A percentile compares a stretch with the other conserved stretches of the same genome.
Evolutionary conservation across 1,140 invertebrate genomes (phyloP).

Genomic region (Hirudo medicinalis): DNA sequence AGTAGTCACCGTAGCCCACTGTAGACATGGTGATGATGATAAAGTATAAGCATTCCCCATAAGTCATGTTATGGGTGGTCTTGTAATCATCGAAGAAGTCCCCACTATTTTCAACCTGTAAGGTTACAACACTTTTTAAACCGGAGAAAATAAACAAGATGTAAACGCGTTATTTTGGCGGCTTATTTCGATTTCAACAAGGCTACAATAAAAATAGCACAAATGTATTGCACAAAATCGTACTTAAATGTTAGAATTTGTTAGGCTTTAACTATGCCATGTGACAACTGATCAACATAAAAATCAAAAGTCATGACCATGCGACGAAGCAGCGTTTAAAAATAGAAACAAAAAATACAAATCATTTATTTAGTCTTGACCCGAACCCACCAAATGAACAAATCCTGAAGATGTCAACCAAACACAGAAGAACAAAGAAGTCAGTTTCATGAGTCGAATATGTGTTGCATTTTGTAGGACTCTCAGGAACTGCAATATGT

Average conservation of each 20-base stretch:
- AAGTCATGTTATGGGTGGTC: constrained; percentile 33
- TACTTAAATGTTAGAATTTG: not conserved
- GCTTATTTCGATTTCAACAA: not conserved
- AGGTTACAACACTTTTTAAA: not conserved
- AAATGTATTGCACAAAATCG: not conserved
- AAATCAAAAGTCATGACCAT: constrained; percentile 75
- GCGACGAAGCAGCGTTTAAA: constrained; percentile 96
- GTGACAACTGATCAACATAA: constrained; percentile 95
- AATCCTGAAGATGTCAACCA: constrained; percentile 92
- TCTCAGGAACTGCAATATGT: constrained; percentile 97
- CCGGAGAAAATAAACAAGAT: not conserved
- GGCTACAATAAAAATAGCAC: not conserved
- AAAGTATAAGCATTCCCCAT: constrained; percentile 42
- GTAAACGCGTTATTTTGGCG: not conserved
- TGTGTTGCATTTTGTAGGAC: constrained; percentile 96
- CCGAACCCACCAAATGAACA: constrained; percentile 73
- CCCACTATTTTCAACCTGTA: constrained; percentile 39
- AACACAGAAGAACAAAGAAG: constrained; percentile 94
- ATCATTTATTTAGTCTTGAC: constrained; percentile 88
- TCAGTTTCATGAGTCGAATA: constrained; percentile 91
- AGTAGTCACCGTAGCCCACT: constrained; percentile 40
- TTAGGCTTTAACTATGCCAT: constrained; percentile 67
- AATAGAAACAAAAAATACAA: constrained; percentile 72
- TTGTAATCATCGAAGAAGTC: constrained; percentile 35
- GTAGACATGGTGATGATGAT: constrained; percentile 42